Evolutionary conservation across 92 coral and sea anemone species (phyloP), one percentile per base, ranked within the genome.

Genomic region (Epizoanthus ramosus): DNA sequence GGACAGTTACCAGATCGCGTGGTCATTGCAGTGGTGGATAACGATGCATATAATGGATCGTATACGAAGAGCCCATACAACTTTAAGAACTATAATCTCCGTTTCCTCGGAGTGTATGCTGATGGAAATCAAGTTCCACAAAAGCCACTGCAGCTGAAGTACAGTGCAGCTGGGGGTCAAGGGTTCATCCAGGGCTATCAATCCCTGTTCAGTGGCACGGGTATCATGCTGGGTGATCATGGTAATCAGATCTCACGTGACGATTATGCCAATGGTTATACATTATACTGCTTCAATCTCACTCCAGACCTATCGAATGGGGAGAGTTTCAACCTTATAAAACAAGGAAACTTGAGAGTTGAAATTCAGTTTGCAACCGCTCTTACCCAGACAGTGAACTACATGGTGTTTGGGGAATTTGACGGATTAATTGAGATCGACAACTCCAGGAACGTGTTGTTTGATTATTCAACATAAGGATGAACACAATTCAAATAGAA

Each of bases 81-180:
- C 77, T 89, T 86, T 37, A 76, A 86, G 37, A 75, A 84, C n/a
- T 68, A 89, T 69, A 75, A 86, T 19, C 66, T 75, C 12, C 83
- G 79, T 23, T 80, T 59, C 45, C 65, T 80, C 28, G 89, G 87
- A 9, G 80, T 90, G 14, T 68, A 76, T 35, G 91, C 87, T 14
- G 90, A 90, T 50, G 90, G 90, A 25, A 90, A 86, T 45, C 87
- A 79, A 10, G 21, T 86, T 1, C 88, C 88, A 10, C 33, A 24
- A 16, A 91, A 87, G 74, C 87, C 89, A 9, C 84, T 91, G 37
- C 85, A 84, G 60, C 86, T 85, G 5, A 90, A 84, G 79, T 87
- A 87, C 61, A 80, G 37, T 56, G 84, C 71, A n/a, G 87, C 74
- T 50, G 74, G 60, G 2, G 94, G 89, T 43, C 64, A 63, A 12